Base-by-base conservation (phyloP, 1,140 invertebrate species). In the Zaprionus tsacasi region DNA sequence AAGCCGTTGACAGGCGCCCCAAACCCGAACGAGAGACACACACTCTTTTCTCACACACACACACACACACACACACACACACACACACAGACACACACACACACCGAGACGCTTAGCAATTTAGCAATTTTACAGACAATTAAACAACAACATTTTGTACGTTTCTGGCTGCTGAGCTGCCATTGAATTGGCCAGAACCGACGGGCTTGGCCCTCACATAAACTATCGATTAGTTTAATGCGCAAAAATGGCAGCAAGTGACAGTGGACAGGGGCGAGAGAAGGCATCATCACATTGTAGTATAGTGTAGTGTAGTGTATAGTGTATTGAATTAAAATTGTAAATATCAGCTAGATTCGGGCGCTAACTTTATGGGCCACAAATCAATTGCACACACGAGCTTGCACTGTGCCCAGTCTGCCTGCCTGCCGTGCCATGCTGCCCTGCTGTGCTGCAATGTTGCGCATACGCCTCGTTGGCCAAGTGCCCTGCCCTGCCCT, bases 111-210 rank as follows among this genome's bases (percentile, higher is more conserved):
- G 78, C 78, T 90, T 85, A 89, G 81, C 85, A 89, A 90, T 89
- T 89, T 90, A 90, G 89, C 86, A 89, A 89, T 89, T 89, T 89
- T 89, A 89, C 85, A 90, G 85, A 89, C 85, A 89, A 89, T 89
- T 89, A 89, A 89, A 81, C 83, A 89, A 85, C 81, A 88, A 90
- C 85, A 88, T 79, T 65, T 68, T 74, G 40, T n/a, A 56, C 48
- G 12, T 21, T 38, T 56, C 50, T 21, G 50, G 36, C 21, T 87
- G 30, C 57, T 61, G 57, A 77, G 74, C 83, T 88, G 85, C 78
- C 80, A 83, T 85, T 81, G 85, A 89, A 76, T 89, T 73, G 61
- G 48, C 85, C 21, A 21, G 21, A 1, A 21, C 21, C 21, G 21
- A 21, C 1, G 2, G 58, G 68, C 70, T 59, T 52, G 65, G 35